phyloP scores from a whole-genome alignment of 2,797 vertebrate species.

The Malacoctenus gilli region DNA sequence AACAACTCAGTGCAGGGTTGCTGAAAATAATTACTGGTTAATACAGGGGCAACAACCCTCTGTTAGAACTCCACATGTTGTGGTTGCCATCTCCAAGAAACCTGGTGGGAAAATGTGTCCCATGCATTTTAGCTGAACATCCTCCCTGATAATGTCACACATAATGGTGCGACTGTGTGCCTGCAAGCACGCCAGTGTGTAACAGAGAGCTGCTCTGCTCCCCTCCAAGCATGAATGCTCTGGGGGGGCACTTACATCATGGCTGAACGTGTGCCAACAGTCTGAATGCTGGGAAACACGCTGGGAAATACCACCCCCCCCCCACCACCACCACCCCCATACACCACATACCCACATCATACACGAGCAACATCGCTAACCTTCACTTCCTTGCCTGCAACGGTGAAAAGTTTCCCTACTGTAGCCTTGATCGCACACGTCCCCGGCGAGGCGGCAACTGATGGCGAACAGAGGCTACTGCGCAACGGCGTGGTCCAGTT shows the following conservation, averaged over 20 bases:
- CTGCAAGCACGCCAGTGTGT: conserved; percentile 22
- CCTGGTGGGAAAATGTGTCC: no score
- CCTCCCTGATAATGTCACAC: no score
- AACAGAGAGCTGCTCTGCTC: conserved; percentile 23
- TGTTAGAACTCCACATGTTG: no score
- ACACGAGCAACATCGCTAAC: conserved; percentile 5
- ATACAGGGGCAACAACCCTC: no score
- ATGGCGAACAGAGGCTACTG: conserved; percentile 8
- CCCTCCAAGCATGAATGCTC: conserved; percentile 26
- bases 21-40: no score
- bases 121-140: no score
- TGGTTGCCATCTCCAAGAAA: no score
- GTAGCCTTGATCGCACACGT: conserved; percentile 20
- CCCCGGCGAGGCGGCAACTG: conserved; percentile 6
- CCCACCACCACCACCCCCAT: background rate
- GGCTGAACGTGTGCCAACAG: conserved; percentile 50
- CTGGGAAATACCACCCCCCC: background rate
- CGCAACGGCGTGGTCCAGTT: conserved; percentile 7
- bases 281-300: conserved; percentile 48
- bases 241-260: conserved; percentile 65
- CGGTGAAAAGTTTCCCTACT: background rate
- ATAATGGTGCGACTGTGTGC: background rate
- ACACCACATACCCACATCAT: conserved; percentile 6
- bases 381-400: background rate
- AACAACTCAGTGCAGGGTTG: no score